Evolutionary conservation across 2,888 invertebrate genomes (phyloP), one percentile per base, ranked within the genome.

Genomic region (Idaea dimidiata): DNA sequence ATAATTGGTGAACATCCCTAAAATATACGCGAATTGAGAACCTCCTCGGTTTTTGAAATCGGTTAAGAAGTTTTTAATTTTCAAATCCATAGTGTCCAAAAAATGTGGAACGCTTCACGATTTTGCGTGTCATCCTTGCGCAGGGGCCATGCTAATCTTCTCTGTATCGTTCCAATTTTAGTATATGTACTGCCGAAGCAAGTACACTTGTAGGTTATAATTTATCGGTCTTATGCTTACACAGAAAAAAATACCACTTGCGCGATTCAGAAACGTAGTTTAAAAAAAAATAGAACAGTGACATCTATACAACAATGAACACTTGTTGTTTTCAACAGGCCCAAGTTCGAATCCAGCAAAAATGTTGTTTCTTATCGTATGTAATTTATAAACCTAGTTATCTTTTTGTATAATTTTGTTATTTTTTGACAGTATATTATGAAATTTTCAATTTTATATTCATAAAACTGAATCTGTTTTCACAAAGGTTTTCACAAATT

Each of bases 111-210:
- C 84, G 83, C 83, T 84, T 84, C 83, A 83, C 83, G 83, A 84
- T 84, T 84, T 85, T 85, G 83, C 84, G 84, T 84, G 84, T 84
- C 84, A 85, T 84, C 83, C 84, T 84, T 85, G 84, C 84, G 84
- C 85, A 85, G 84, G 85, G 85, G 84, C 84, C 85, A 85, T 85
- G 84, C 84, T 84, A 84, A 84, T 84, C 83, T 84, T 83, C 84
- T 83, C 82, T 83, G 82, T 83, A 84, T 83, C 83, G 82, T 84
- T 84, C 83, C 83, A 85, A 84, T 84, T 84, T 85, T 83, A 83
- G 81, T 84, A 83, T 84, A 84, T 84, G 82, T 84, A 84, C 82
- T 84, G 81, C 84, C 84, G 83, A 84, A 84, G 84, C 83, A 82
- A 84, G 84, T 84, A 84, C 84, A 73, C 0, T 59, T 0, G 0